Conservation (phyloP, 1,140 invertebrate genomes). For the Drosophila bocki region DNA sequence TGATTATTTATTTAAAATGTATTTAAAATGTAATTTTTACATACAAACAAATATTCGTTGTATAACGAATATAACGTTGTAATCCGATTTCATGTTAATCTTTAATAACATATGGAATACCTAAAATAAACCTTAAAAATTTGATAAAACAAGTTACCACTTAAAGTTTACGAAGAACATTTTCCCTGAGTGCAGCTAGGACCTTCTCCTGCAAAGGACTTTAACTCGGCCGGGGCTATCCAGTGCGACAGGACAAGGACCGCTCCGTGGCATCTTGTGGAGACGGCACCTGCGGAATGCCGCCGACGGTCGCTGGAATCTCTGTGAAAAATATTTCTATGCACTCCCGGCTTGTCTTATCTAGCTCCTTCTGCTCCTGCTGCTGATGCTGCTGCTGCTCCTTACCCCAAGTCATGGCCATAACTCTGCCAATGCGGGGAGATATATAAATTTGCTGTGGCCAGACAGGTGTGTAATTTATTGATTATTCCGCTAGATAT, state of each 20-base stretch:
- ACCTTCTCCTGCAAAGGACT: slow-evolving; percentile 22
- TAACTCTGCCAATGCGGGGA: slow-evolving; percentile 57
- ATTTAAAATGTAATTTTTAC: neutral
- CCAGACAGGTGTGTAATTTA: slow-evolving; percentile 84
- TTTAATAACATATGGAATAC: no score
- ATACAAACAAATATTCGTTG: no score
- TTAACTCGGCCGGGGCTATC: slow-evolving; percentile 30
- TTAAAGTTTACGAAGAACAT: neutral
- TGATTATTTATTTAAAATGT: neutral
- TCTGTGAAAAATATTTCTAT: slow-evolving; percentile 78
- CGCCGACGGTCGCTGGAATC: slow-evolving; percentile 66
- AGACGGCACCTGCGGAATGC: slow-evolving; percentile 79
- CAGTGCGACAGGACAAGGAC: slow-evolving; percentile 21
- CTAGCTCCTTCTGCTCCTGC: slow-evolving; percentile 17
- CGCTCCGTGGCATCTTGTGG: slow-evolving; percentile 38
- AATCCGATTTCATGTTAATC: no score
- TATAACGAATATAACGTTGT: no score
- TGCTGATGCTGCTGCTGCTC: neutral
- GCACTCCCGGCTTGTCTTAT: slow-evolving; percentile 38
- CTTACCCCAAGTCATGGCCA: slow-evolving; percentile 51
- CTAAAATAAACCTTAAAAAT: no score
- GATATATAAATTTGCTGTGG: slow-evolving; percentile 67
- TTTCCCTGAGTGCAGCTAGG: slow-evolving; percentile 9
- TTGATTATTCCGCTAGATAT: slow-evolving; percentile 83
- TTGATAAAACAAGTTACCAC: no score